Base-by-base conservation (phyloP, 1,140 invertebrate species). In the Drosophila watanabei region DNA sequence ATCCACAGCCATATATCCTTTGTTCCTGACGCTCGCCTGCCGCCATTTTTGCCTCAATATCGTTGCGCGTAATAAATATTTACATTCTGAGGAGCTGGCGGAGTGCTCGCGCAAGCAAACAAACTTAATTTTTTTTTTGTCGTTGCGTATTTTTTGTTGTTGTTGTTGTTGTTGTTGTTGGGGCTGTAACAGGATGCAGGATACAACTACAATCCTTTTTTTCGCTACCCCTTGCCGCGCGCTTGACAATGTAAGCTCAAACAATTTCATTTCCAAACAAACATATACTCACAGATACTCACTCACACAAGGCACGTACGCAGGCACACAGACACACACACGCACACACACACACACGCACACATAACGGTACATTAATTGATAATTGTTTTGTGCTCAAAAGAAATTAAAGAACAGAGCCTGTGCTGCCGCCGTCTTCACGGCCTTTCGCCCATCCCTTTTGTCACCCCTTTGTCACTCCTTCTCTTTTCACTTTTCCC, bases 321-420 rank as follows among this genome's bases (percentile, higher is more conserved):
- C 62, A 54, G 46, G 48, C 45, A 52, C 57, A 39, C 56, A n/a
- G n/a, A 48, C 48, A 45, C 39, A 70, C 28, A 54, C 56, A 35
- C 18, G 46, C 35, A 49, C 20, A 66, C 6, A 35, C 14, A 63
- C 39, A 61, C 45, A 54, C 51, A 61, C 45, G 66, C 62, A 37
- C 52, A 66, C 72, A 79, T 81, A 89, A 80, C 69, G 84, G 78
- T 79, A 88, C 84, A 88, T 88, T 88, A 88, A 88, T 88, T 88
- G 84, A 88, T 88, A 88, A 88, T 88, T 88, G 84, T 89, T 88
- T 88, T 84, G 84, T 84, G 84, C 85, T 88, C 65, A 84, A 88
- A 88, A 88, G 84, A 81, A 88, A 88, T 89, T 89, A 89, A 88
- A 81, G 80, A 84, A 58, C 72, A 75, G 46, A 51, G 58, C 56